phyloP scores from a whole-genome alignment of 2,113 vertebrate genomes.

The Daphoenositta chrysoptera region DNA sequence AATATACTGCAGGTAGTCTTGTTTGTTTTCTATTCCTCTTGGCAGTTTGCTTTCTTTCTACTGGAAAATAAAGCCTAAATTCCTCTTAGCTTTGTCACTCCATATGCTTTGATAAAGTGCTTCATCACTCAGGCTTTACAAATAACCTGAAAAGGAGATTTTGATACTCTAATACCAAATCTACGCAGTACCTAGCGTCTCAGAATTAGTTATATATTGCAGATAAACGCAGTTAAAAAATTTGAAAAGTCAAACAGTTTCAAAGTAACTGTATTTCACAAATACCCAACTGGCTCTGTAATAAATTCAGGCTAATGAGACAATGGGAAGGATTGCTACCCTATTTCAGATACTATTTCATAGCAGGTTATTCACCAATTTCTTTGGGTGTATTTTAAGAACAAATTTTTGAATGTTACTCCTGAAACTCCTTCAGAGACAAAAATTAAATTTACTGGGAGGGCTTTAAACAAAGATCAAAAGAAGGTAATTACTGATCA shows the following conservation, averaged over 20 bases:
- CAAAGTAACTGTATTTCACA: neutral
- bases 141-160: neutral
- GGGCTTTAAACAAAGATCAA: neutral
- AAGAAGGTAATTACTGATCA: neutral
- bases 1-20: neutral
- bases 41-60: neutral
- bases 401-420: neutral
- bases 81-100: slow-evolving; percentile 5
- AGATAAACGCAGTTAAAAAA: neutral
- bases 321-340: neutral
- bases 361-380: neutral
- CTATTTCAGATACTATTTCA: neutral
- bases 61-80: neutral
- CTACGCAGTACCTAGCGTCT: neutral
- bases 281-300: neutral
- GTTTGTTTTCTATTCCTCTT: neutral
- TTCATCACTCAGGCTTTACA: slow-evolving; percentile 1
- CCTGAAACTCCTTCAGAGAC: neutral
- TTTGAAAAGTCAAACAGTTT: neutral
- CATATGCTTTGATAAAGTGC: neutral
- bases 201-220: neutral
- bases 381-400: neutral
- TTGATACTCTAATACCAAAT: neutral
- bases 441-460: fast-evolving
- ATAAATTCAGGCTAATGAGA: neutral